A percentile compares a stretch with the other conserved stretches of the same genome.
Conservation (phyloP, 2,888 invertebrate genomes). For the Bibio marci region DNA sequence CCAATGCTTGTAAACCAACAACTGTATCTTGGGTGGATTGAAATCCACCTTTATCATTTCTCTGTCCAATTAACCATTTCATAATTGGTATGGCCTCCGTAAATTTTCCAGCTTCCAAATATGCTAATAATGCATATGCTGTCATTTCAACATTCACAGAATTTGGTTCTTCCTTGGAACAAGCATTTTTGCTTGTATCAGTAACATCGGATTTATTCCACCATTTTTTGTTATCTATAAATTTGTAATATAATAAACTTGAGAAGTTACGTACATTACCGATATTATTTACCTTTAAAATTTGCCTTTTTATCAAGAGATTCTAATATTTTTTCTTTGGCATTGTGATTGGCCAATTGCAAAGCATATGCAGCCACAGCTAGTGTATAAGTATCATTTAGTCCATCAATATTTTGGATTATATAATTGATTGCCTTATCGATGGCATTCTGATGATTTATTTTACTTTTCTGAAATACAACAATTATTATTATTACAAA, state of each 20-base stretch:
- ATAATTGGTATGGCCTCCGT: constrained; percentile 36
- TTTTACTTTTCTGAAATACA: constrained; percentile 16
- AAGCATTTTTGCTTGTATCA: constrained; percentile 35
- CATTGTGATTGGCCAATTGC: constrained; percentile 55
- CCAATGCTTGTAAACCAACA: constrained; percentile 51
- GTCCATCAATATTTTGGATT: constrained; percentile 43
- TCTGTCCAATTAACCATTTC: constrained; percentile 54
- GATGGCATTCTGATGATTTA: constrained; percentile 43
- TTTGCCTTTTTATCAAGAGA: constrained; percentile 31
- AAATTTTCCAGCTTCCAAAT: constrained; percentile 32
- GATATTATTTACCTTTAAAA: constrained; percentile 21
- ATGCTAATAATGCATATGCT: constrained; percentile 69
- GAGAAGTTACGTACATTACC: neutral
- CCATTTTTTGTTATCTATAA: constrained; percentile 44
- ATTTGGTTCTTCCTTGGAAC: neutral
- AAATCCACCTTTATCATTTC: constrained; percentile 51
- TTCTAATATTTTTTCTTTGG: constrained; percentile 41
- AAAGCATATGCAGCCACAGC: constrained; percentile 65
- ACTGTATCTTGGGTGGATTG: constrained; percentile 63
- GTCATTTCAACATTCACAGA: constrained; percentile 60
- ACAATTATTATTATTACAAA: constrained; percentile 22
- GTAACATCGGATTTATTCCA: constrained; percentile 48
- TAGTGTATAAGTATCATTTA: constrained; percentile 53
- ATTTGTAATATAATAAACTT: neutral
- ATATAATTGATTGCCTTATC: constrained; percentile 66